Base-by-base conservation (phyloP, 2,113 vertebrate genomes). In the Nematolebias whitei region DNA sequence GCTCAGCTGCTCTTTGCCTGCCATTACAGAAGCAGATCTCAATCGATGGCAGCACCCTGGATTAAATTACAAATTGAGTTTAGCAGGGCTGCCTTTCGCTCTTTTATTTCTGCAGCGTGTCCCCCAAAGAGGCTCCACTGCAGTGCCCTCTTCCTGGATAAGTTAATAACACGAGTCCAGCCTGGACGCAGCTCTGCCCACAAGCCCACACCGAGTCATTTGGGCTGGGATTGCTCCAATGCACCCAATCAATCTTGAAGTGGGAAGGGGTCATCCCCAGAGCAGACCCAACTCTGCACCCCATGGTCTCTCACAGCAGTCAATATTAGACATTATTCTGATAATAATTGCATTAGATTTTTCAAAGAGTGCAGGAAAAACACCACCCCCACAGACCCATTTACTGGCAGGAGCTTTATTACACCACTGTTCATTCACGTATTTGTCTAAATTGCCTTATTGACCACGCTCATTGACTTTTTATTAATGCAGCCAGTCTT, bases 1-100 rank as follows among this genome's bases (percentile, higher is more conserved):
- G 70, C 66, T 62, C 41, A 71, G 74, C 52, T 86, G 67, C 75
- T 67, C 78, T 51, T 80, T 55, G 68, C 65, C 65, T 53, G 70
- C 74, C 64, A 14, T 55, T 62, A 77, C 73, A 74, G 66, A 22
- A 66, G 88, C 79, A 74, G 67, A 69, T 84, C 81, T 81, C 75
- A 71, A 88, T 90, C 86, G 69, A 89, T 89, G 74, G 83, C 76
- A 68, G 75, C 68, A 71, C 82, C 71, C 74, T 49, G 85, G 86
- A 85, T 90, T 89, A 75, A 76, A 90, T 90, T 88, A 85, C 89
- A 90, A 90, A 91, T 90, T 83, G 80, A 88, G 87, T 91, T 91
- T 87, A 79, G 78, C 68, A 51, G 74, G 63, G 68, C 71, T 88
- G 85, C 79, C 79, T 86, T 77, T 43, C 67, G 84, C 73, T 80